A percentile compares a stretch with the other conserved stretches of the same genome.
phyloP scores from a whole-genome alignment of 2,113 vertebrate genomes.

The Phrynocephalus versicolor region DNA sequence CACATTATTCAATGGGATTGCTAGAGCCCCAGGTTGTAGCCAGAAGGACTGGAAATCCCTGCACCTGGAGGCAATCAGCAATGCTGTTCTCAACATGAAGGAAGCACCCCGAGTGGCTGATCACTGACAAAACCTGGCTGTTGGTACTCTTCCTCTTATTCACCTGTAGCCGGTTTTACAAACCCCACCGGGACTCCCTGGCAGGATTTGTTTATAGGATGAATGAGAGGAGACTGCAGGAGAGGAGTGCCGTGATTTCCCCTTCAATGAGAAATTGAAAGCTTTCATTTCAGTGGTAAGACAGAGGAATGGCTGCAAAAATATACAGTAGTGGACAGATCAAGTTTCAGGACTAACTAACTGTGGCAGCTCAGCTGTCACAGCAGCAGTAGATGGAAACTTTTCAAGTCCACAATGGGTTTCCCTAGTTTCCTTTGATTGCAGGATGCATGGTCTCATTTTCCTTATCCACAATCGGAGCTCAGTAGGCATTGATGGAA shows the following conservation, averaged over 20 bases:
- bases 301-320: slow-evolving; percentile 5
- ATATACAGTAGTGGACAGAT: background rate
- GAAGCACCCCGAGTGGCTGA: background rate
- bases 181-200: background rate
- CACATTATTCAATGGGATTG: background rate
- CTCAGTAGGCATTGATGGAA: background rate
- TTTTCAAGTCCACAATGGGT: background rate
- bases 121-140: background rate
- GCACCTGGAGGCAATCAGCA: background rate
- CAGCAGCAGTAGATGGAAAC: background rate
- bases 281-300: background rate
- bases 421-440: background rate
- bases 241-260: background rate
- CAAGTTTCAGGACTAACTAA: background rate
- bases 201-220: background rate
- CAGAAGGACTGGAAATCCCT: background rate
- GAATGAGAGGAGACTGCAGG: background rate
- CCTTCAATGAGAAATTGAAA: background rate
- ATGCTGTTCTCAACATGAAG: background rate
- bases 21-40: background rate
- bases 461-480: background rate
- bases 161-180: background rate
- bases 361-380: background rate
- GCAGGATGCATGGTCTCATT: background rate
- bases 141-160: background rate